Evolutionary conservation across 2,888 invertebrate species (phyloP), one percentile per base, ranked within the genome.

Genomic region (Pyrgus malvae): DNA sequence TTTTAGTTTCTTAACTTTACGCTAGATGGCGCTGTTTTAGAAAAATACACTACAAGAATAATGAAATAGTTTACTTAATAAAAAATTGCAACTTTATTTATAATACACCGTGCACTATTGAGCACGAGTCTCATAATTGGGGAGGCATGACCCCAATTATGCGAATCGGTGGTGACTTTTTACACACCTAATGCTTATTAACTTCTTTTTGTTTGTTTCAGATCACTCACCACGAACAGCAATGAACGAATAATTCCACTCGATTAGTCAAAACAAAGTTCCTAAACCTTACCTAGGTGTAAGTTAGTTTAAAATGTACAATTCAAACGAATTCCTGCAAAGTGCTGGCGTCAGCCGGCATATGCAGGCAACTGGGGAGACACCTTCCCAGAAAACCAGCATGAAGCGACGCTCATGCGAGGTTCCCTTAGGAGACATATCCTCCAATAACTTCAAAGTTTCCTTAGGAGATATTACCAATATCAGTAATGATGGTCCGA

Each of bases 321-420:
- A 78, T 70, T 90, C 90, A 3, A 90, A 79, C 62, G 90, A 90
- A 68, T 90, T 89, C 60, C 62, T 89, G 58, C 88, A 87, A 11
- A 88, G 88, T 59, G 87, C 89, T 4, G 89, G 89, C 57, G 89
- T 90, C 0, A 89, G 89, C 63, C 83, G 89, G 6, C 87, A 88
- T 58, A 88, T 88, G 89, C 85, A 88, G 56, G 90, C 90, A 1
- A 88, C 90, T 1, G 90, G 89, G 2, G 90, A 90, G 57, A 69
- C 90, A 0, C 90, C 90, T 0, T 82, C 87, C 4, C 88, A 88
- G 56, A 89, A 89, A 65, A 84, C 87, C 0, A 86, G 85, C 48
- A 89, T 90, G 90, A 90, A 90, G 58, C 67, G 90, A 3, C 73
- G 90, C 0, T 89, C 90, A 0, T 89, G 90, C 65, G 90, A 90